Base-by-base conservation (phyloP, 2,113 vertebrate species). In the Ifrita kowaldi region DNA sequence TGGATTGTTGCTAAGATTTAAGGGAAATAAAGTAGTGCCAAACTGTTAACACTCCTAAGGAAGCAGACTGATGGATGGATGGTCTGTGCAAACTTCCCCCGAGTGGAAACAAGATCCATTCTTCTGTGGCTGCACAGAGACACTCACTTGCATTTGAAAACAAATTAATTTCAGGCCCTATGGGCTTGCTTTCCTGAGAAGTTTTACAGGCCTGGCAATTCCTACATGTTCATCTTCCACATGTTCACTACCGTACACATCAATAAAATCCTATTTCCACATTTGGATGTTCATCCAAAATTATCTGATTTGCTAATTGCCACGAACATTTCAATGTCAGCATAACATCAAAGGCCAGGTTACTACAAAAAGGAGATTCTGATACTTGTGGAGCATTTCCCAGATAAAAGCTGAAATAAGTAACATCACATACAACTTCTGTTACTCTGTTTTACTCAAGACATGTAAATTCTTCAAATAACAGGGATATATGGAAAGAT, bases 241-340 rank as follows among this genome's bases (percentile, higher is more conserved):
- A 10, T 9, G 4, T 22, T 55, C 39, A 14, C 11, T 46, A 16
- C 44, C 22, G 24, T 10, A 44, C 13, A 49, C 9, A 32, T 30
- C 21, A 50, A 11, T 22, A 30, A 62, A 57, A 76, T 5, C 19
- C 10, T 28, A 6, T 62, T 86, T 39, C 33, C 26, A 16, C 18
- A 17, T 32, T 30, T 46, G 8, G 10, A 17, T 37, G 9, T 46
- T 81, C 12, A 82, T 15, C 16, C 56, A 37, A 68, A 75, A 42
- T 77, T 4, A 60, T 27, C n/a, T 60, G 57, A 18, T 60, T 60
- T 69, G 26, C 11, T 47, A 83, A 50, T 26, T 73, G 32, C 19
- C 42, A 22, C 0, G 0, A 68, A 28, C 5, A 65, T 26, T 37
- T 65, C 63, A 35, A 42, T 2, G 9, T 1, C 4, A 50, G 4